phyloP scores from a whole-genome alignment of 2,888 invertebrate genomes.

The Megalurothrips usitatus region DNA sequence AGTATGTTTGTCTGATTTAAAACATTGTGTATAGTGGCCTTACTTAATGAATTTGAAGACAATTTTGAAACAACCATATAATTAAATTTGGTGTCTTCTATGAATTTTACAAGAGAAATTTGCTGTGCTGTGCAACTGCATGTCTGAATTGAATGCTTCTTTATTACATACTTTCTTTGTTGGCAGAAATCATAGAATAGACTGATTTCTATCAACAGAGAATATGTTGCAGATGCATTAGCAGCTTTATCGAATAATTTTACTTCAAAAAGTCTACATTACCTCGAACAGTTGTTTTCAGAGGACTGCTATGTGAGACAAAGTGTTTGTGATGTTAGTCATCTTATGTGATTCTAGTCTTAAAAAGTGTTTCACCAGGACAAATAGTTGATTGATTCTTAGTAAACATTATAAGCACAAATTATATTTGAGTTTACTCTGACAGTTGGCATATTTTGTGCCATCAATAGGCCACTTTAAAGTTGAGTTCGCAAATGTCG shows the following conservation, averaged over 20 bases:
- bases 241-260: background rate
- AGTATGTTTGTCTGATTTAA: background rate
- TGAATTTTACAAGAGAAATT: too few relatives aligned
- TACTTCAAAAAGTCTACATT: background rate
- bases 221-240: background rate
- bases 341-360: constrained; percentile 9
- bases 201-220: background rate
- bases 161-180: background rate
- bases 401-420: background rate
- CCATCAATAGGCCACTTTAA: too few relatives aligned
- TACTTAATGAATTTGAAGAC: background rate
- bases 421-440: background rate
- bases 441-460: too few relatives aligned
- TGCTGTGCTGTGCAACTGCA: too few relatives aligned
- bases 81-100: too few relatives aligned
- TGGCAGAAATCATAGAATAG: background rate
- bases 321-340: constrained; percentile 13
- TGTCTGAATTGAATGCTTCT: background rate
- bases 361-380: background rate
- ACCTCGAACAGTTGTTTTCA: background rate
- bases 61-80: too few relatives aligned
- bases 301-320: background rate
- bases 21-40: background rate
- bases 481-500: too few relatives aligned
- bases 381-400: too few relatives aligned